Conservation (phyloP, 2,113 vertebrate genomes). For the Pachypanchax playfairii region DNA sequence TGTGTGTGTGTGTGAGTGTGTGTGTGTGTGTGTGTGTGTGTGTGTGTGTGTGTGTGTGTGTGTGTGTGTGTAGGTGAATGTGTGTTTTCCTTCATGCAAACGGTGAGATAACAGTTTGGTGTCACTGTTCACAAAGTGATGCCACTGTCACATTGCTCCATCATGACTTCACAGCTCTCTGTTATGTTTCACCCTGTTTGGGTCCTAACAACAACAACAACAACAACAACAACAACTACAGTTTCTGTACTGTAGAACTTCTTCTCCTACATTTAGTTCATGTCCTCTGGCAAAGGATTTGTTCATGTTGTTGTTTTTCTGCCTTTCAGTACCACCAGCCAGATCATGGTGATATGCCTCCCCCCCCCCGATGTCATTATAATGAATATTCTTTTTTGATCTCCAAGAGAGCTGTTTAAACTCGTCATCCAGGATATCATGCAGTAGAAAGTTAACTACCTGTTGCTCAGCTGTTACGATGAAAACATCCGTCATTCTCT, state of each 20-base stretch:
- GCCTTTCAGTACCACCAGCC: conserved; percentile 7
- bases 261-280: neutral
- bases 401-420: conserved; percentile 23
- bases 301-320: conserved; percentile 24
- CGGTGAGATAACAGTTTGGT: conserved; percentile 44
- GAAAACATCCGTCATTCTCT: conserved; percentile 16
- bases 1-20: no score
- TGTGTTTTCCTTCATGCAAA: neutral
- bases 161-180: conserved; percentile 29
- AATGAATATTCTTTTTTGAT: no score
- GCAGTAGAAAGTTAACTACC: neutral
- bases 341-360: conserved; percentile 51
- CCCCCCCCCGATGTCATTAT: no score
- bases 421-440: conserved; percentile 7
- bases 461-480: conserved; percentile 23
- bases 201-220: conserved; percentile 1
- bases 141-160: conserved; percentile 17
- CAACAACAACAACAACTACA: neutral
- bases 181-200: conserved; percentile 4
- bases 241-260: conserved; percentile 20
- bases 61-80: no score
- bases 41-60: no score
- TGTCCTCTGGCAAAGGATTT: conserved; percentile 23
- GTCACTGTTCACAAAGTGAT: conserved; percentile 48
- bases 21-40: no score